phyloP scores from a whole-genome alignment of 2,888 invertebrate genomes.

The Cephus pulcher region DNA sequence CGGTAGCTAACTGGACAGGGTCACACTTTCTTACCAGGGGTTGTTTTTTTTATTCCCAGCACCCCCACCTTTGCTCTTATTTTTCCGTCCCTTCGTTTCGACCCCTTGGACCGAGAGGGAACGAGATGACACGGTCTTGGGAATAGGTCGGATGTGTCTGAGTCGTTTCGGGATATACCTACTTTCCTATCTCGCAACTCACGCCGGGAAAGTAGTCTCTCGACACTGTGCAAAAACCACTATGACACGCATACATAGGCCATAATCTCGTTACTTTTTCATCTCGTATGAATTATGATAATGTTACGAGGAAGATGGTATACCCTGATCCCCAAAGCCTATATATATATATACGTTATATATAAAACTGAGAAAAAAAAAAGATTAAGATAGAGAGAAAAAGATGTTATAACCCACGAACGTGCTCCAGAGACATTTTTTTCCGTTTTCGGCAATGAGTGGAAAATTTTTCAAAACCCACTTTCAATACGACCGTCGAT shows the following conservation, averaged over 20 bases:
- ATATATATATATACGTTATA: not conserved
- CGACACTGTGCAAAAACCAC: not conserved
- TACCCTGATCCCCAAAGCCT: not conserved
- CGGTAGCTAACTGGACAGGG: not conserved
- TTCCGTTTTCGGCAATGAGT: not conserved
- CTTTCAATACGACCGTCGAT: too few species aligned
- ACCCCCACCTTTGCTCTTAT: not conserved
- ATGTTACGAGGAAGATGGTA: slow-evolving; percentile 28
- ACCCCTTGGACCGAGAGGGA: not conserved
- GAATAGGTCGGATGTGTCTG: not conserved
- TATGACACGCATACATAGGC: not conserved
- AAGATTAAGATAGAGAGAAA: not conserved
- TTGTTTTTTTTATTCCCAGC: not conserved
- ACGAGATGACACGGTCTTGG: not conserved
- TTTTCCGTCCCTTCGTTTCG: not conserved
- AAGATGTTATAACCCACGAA: not conserved
- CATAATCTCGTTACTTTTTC: slow-evolving; percentile 22
- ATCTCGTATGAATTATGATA: slow-evolving; percentile 30
- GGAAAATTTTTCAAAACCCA: not conserved
- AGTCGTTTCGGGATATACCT: not conserved
- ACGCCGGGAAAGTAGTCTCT: not conserved
- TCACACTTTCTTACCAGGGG: not conserved
- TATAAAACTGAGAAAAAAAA: not conserved
- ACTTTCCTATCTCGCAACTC: not conserved
- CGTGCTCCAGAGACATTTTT: not conserved